A percentile compares a stretch with the other conserved stretches of the same genome.
These are phyloP conservation scores for Malurus melanocephalus DNA, from an alignment of 2,113 vertebrate species.

Conservation along the genomic window DNA sequence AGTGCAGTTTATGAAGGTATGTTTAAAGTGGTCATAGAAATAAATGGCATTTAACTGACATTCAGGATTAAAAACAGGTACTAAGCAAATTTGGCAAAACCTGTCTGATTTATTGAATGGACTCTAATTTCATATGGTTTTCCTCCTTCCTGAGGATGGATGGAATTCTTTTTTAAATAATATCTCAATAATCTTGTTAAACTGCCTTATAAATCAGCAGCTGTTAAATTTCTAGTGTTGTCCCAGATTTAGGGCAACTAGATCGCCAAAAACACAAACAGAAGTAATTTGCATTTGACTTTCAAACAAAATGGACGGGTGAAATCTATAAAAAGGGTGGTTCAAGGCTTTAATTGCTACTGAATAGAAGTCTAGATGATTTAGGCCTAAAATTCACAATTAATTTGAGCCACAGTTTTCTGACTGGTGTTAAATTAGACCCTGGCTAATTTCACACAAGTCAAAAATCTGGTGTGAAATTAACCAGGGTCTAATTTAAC, in stretches of 20 bases:
- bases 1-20: neutral
- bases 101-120: neutral
- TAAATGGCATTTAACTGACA: neutral
- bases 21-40: neutral
- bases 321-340: neutral
- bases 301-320: neutral
- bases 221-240: neutral
- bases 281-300: neutral
- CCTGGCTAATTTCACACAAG: constrained; percentile 39
- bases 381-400: constrained; percentile 18
- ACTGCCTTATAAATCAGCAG: neutral
- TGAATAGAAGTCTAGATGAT: neutral
- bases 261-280: neutral
- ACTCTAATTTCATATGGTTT: neutral
- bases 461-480: constrained; percentile 46
- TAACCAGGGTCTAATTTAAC: constrained; percentile 42
- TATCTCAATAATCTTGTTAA: neutral
- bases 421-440: constrained; percentile 52
- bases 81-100: neutral
- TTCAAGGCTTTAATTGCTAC: neutral
- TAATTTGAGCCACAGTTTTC: constrained; percentile 36
- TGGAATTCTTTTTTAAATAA: neutral
- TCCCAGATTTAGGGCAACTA: neutral
- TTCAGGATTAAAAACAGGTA: neutral
- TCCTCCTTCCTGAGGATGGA: neutral